Conservation (phyloP, 2,797 vertebrate species). For the Phalanger gymnotis region DNA sequence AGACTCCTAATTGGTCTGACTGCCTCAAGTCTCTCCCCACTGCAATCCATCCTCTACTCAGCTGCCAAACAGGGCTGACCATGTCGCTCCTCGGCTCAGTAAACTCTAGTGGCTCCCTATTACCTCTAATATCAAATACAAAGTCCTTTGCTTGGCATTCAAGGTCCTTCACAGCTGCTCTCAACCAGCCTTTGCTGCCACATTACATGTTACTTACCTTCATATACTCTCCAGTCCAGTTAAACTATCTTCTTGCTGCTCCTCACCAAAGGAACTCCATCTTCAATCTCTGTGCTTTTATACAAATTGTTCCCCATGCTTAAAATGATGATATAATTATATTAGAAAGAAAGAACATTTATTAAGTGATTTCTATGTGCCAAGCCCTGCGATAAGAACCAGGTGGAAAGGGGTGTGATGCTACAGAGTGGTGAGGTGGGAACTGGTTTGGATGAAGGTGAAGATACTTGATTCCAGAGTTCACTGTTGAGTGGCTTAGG, state of each 20-base stretch:
- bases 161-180: neutral
- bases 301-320: neutral
- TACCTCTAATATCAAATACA: neutral
- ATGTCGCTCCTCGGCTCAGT: neutral
- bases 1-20: neutral
- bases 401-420: neutral
- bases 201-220: neutral
- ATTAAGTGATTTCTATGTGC: neutral
- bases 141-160: neutral
- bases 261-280: neutral
- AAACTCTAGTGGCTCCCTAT: neutral
- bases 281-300: neutral
- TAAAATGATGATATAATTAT: neutral
- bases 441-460: neutral
- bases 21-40: neutral
- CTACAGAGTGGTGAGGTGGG: neutral
- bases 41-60: neutral
- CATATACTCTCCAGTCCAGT: neutral
- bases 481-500: neutral
- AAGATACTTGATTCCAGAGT: neutral
- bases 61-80: too few relatives aligned
- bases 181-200: neutral
- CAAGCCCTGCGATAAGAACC: neutral
- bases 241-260: neutral
- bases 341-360: neutral